phyloP scores from a whole-genome alignment of 92 coral and sea anemone genomes.

The Ricordea florida region DNA sequence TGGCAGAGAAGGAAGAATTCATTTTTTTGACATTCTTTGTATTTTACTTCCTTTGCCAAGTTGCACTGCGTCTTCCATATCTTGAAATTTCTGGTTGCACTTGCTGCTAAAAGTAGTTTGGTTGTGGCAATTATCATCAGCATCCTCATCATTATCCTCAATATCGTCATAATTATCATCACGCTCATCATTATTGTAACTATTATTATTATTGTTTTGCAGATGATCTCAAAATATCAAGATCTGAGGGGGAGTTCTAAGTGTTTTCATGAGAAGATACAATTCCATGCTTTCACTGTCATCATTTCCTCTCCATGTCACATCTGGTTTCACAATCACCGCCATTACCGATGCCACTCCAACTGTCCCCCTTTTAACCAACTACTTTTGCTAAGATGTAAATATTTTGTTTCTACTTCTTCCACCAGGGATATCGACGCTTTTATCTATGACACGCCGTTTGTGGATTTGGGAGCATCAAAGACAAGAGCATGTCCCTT shows the following conservation, averaged over 20 bases:
- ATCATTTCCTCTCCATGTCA: background rate
- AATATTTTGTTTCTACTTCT: background rate
- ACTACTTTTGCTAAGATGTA: too few species aligned
- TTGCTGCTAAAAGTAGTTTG: too few species aligned
- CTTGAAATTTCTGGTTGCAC: too few species aligned
- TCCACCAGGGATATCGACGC: constrained; percentile 55
- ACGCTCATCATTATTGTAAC: background rate
- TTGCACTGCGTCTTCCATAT: too few species aligned
- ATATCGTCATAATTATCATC: background rate
- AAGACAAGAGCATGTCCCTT: constrained; percentile 62
- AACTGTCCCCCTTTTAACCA: too few species aligned
- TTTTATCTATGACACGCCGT: constrained; percentile 72
- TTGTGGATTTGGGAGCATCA: constrained; percentile 64
- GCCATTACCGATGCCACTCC: background rate
- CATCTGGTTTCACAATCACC: background rate
- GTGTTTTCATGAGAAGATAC: too few species aligned
- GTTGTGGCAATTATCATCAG: background rate
- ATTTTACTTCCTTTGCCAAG: too few species aligned
- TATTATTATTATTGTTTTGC: background rate
- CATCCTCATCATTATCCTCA: background rate
- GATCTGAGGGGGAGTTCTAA: too few species aligned
- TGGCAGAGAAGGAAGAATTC: too few species aligned
- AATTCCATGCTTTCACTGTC: background rate
- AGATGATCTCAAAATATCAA: too few species aligned
- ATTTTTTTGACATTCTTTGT: too few species aligned